These are phyloP conservation scores for Chrysotoxum bicinctum DNA, from an alignment of 2,888 invertebrate genomes.

Conservation along the genomic window DNA sequence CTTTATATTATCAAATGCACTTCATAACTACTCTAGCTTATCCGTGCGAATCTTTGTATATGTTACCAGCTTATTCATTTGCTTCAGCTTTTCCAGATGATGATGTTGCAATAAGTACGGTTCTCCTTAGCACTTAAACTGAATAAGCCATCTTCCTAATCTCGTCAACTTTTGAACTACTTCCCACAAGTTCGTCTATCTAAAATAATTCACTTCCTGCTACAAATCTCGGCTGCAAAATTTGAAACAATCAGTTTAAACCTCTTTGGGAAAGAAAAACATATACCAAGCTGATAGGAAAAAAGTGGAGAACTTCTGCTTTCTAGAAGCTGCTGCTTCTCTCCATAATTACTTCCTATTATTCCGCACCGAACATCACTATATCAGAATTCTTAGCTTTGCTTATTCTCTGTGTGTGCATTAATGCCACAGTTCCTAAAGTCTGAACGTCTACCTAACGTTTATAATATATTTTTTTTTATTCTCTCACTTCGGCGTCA, in stretches of 20 bases:
- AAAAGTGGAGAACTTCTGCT: slow-evolving; percentile 4
- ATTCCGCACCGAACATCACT: slow-evolving; percentile 40
- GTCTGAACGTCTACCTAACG: slow-evolving; percentile 13
- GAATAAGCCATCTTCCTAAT: slow-evolving; percentile 5
- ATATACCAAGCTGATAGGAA: background rate
- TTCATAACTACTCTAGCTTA: background rate
- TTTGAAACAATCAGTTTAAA: slow-evolving; percentile 37
- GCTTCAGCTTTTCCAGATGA: background rate
- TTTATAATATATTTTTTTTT: slow-evolving; percentile 9
- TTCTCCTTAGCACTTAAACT: background rate
- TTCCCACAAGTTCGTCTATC: background rate
- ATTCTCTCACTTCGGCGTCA: background rate
- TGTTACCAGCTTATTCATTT: background rate
- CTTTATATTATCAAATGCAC: too few relatives aligned
- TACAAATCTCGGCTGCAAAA: slow-evolving; percentile 15
- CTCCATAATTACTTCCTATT: slow-evolving; percentile 68
- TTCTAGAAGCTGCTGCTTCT: slow-evolving; percentile 19
- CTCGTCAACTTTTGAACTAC: slow-evolving; percentile 4
- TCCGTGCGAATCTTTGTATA: background rate
- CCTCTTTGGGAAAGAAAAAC: background rate
- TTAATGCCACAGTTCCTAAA: slow-evolving; percentile 44
- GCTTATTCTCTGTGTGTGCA: slow-evolving; percentile 30
- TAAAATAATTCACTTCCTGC: slow-evolving; percentile 54
- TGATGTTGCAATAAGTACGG: background rate
- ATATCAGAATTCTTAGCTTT: slow-evolving; percentile 47